Percentiles rank a stretch among this genome's conserved stretches.
Conservation (phyloP, 2,113 vertebrate species). For the Rhadina sibilatrix region DNA sequence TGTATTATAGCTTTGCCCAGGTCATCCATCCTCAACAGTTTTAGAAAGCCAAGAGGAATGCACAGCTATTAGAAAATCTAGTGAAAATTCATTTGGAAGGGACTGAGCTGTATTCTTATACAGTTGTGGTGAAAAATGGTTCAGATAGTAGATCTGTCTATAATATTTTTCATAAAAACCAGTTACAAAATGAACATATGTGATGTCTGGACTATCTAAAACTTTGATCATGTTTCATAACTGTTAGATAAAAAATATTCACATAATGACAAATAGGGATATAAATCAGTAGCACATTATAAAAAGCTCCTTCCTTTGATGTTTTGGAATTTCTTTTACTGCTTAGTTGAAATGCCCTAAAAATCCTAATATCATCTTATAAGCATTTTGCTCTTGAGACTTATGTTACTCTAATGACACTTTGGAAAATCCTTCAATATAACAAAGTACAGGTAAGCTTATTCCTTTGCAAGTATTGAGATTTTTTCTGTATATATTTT, state of each 20-base stretch:
- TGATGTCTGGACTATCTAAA: not conserved
- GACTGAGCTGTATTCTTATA: not conserved
- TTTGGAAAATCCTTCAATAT: not conserved
- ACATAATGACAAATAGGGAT: not conserved
- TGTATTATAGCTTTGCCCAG: not conserved
- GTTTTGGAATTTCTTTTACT: not conserved
- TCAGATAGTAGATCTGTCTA: not conserved
- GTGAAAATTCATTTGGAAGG: not conserved
- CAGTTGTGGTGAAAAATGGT: not conserved
- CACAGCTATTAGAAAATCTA: not conserved
- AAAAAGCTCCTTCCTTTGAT: constrained; percentile 1
- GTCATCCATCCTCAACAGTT: not conserved
- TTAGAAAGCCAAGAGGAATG: not conserved
- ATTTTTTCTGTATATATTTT: not conserved
- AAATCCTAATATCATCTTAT: not conserved
- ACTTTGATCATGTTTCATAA: not conserved
- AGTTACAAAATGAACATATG: not conserved
- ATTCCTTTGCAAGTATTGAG: not conserved
- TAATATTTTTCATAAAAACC: not conserved
- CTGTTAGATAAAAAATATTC: not conserved
- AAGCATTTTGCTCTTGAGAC: not conserved
- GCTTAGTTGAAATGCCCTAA: not conserved
- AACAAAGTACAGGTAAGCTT: not conserved
- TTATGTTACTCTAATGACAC: not conserved
- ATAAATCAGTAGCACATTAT: not conserved